Conservation (phyloP, 92 coral and sea anemone species). For the Metridium senile region DNA sequence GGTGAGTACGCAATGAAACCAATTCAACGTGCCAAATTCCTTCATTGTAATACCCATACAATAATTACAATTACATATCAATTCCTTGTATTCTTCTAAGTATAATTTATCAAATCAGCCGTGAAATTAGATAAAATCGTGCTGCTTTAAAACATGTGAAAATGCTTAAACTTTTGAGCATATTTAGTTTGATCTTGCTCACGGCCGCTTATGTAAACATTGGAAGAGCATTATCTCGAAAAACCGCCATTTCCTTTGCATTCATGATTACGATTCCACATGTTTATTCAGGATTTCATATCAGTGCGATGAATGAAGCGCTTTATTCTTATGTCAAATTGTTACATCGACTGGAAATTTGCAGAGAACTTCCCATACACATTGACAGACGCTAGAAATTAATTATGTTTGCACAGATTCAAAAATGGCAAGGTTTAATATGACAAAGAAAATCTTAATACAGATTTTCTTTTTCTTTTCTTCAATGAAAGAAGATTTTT, state of each 20-base stretch:
- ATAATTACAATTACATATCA: neutral
- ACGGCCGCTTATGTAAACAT: slow-evolving; percentile 29
- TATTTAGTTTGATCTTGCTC: neutral
- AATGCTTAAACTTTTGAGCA: slow-evolving; percentile 2
- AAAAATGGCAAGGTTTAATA: no score
- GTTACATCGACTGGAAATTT: no score
- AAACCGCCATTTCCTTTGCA: slow-evolving; percentile 5
- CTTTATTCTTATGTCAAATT: neutral
- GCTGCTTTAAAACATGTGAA: slow-evolving; percentile 14
- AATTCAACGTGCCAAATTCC: neutral
- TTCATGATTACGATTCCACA: slow-evolving; percentile 10
- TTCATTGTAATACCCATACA: neutral
- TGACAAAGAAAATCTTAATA: no score
- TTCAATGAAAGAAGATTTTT: no score
- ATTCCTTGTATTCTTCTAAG: neutral
- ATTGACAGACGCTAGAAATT: no score
- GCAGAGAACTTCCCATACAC: no score
- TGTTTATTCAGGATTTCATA: slow-evolving; percentile 4
- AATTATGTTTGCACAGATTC: no score
- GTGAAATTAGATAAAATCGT: neutral
- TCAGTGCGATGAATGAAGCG: neutral
- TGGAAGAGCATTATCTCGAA: slow-evolving; percentile 13
- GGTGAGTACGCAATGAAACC: slow-evolving; percentile 10
- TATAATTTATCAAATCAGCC: neutral
- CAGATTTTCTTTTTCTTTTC: no score